Conservation (phyloP, 2,113 vertebrate genomes). For the Burhinus bistriatus region DNA sequence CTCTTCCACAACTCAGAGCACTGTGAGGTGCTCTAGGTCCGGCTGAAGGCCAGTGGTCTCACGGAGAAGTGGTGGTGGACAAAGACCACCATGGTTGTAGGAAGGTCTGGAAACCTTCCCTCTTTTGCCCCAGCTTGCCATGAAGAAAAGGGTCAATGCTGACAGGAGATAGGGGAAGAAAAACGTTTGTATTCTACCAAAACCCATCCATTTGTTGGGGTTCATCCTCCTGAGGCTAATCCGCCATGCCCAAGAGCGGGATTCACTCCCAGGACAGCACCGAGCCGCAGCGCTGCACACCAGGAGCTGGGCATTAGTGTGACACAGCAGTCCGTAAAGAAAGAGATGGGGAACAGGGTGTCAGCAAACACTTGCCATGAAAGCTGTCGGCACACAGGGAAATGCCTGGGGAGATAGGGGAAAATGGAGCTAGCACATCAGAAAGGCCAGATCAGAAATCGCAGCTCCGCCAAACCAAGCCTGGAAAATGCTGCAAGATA, state of each 20-base stretch:
- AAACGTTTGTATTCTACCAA: background rate
- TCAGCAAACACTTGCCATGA: background rate
- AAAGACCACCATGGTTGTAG: background rate
- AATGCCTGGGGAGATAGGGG: rapidly evolving
- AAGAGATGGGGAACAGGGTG: background rate
- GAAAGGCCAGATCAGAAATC: rapidly evolving
- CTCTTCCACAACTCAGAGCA: background rate
- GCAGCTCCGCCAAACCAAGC: background rate
- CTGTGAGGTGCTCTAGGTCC: background rate
- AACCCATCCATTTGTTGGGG: background rate
- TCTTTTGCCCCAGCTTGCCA: background rate
- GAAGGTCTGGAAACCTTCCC: background rate
- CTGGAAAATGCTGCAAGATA: background rate
- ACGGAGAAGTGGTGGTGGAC: background rate
- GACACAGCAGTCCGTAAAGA: no score
- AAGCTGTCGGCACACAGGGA: background rate
- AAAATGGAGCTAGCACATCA: background rate
- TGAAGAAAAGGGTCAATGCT: background rate
- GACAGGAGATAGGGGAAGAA: background rate
- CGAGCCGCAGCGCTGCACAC: rapidly evolving
- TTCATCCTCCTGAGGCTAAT: background rate
- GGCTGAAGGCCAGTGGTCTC: background rate
- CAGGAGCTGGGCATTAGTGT: rapidly evolving
- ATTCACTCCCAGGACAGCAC: background rate
- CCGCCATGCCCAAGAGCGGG: rapidly evolving